Percentiles rank a stretch among this genome's conserved stretches.
phyloP scores from a whole-genome alignment of 2,888 invertebrate species.

The Lapara coniferarum region DNA sequence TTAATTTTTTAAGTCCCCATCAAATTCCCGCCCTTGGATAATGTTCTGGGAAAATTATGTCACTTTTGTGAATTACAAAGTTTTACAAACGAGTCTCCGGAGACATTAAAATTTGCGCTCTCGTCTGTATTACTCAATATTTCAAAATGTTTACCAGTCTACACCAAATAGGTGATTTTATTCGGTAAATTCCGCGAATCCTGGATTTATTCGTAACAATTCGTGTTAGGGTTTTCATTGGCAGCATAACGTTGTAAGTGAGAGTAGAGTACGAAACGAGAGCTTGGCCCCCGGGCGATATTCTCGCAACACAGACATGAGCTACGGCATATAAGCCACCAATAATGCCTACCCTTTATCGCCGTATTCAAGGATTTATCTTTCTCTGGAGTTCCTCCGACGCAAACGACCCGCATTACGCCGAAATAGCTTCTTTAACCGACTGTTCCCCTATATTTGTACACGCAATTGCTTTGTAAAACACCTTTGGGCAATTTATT shows the following conservation, averaged over 20 bases:
- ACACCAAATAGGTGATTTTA: not conserved
- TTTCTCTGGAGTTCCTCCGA: conserved; percentile 39
- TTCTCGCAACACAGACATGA: conserved; percentile 17
- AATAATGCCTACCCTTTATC: conserved; percentile 39
- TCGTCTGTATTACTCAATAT: conserved; percentile 6
- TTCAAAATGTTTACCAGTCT: not conserved
- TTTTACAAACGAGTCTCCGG: not conserved
- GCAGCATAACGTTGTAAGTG: not conserved
- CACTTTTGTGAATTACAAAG: conserved; percentile 18
- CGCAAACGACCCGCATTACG: conserved; percentile 57
- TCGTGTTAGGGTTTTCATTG: not conserved
- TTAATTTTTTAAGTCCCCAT: not conserved
- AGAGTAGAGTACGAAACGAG: not conserved
- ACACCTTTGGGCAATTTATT: not conserved
- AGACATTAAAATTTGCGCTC: not conserved
- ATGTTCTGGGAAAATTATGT: conserved; percentile 6
- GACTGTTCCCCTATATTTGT: conserved; percentile 4
- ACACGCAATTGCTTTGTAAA: conserved; percentile 16
- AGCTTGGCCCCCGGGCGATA: not conserved
- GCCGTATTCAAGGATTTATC: conserved; percentile 44
- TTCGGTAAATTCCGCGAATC: not conserved
- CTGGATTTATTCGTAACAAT: not conserved
- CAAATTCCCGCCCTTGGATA: conserved; percentile 2
- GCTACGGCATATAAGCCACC: conserved; percentile 11
- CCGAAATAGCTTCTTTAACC: conserved; percentile 53